A percentile compares a stretch with the other conserved stretches of the same genome.
These are phyloP conservation scores for Paralichthys olivaceus DNA, from an alignment of 2,113 vertebrate species.

Conservation along the genomic window DNA sequence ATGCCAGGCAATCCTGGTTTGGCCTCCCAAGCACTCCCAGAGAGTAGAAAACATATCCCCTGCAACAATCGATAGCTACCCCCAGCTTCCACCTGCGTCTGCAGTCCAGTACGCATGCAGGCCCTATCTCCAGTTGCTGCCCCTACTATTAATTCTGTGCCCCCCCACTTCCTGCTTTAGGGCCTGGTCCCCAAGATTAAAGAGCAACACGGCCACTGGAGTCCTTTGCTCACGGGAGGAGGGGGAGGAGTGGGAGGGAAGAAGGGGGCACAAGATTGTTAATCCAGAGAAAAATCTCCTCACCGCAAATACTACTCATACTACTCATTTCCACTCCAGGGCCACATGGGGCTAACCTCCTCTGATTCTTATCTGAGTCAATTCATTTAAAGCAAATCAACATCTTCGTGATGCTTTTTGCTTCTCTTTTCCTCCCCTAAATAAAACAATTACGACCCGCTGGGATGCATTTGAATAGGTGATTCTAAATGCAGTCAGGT, in stretches of 20 bases:
- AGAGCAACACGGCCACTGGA: constrained; percentile 52
- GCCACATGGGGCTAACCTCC: constrained; percentile 27
- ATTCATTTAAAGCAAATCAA: constrained; percentile 35
- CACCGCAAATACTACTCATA: constrained; percentile 35
- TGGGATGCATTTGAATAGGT: not conserved
- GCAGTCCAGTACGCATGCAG: constrained; percentile 34
- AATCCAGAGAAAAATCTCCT: constrained; percentile 60
- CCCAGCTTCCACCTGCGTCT: constrained; percentile 45
- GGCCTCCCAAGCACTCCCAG: constrained; percentile 41
- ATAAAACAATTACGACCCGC: constrained; percentile 15
- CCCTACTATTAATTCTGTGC: constrained; percentile 64
- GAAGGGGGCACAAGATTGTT: constrained; percentile 55
- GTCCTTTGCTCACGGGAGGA: constrained; percentile 62
- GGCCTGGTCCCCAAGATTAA: constrained; percentile 58
- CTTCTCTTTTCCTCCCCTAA: not conserved
- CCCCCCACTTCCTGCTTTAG: constrained; percentile 56
- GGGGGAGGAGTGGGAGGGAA: constrained; percentile 17
- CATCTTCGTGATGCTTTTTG: constrained; percentile 1
- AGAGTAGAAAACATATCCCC: constrained; percentile 61
- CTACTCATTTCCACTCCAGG: constrained; percentile 45
- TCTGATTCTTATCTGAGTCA: constrained; percentile 25
- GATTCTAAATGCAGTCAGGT: not conserved
- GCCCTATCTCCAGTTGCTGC: constrained; percentile 46
- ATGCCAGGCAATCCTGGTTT: constrained; percentile 58
- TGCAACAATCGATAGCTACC: constrained; percentile 66